phyloP scores from a whole-genome alignment of 2,888 invertebrate genomes.

The Ommatoiulus sabulosus region DNA sequence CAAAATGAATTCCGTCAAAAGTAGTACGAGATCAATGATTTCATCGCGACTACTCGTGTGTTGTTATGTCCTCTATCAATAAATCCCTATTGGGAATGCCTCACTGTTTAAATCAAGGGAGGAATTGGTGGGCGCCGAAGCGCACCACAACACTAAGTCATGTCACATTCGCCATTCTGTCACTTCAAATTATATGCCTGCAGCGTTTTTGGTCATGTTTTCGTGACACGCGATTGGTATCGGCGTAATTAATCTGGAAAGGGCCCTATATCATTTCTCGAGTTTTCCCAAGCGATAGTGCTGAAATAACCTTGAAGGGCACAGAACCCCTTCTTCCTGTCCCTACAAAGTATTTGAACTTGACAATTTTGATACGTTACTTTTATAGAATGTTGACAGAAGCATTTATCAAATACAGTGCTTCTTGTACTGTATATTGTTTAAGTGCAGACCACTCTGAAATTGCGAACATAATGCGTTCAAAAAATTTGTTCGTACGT shows the following conservation, averaged over 20 bases:
- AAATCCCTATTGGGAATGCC: conserved; percentile 17
- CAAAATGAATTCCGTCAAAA: background rate
- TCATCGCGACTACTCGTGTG: background rate
- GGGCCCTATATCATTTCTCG: background rate
- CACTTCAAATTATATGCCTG: background rate
- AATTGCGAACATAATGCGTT: no score
- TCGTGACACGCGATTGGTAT: background rate
- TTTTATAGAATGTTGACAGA: no score
- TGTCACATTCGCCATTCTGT: background rate
- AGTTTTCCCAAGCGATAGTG: background rate
- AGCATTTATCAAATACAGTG: background rate
- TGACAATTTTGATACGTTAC: no score
- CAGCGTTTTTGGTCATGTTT: background rate
- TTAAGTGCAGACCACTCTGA: no score
- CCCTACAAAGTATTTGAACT: background rate
- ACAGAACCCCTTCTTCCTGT: background rate
- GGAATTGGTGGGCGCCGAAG: background rate
- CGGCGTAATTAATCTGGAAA: background rate
- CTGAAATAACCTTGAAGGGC: background rate
- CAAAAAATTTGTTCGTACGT: no score
- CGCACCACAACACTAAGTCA: background rate
- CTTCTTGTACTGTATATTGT: no score
- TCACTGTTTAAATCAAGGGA: background rate
- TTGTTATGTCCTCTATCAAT: background rate
- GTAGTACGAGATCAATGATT: background rate